Percentiles rank a stretch among this genome's conserved stretches.
Evolutionary conservation across 2,888 invertebrate species (phyloP).

Genomic region (Melinaea menophilus): DNA sequence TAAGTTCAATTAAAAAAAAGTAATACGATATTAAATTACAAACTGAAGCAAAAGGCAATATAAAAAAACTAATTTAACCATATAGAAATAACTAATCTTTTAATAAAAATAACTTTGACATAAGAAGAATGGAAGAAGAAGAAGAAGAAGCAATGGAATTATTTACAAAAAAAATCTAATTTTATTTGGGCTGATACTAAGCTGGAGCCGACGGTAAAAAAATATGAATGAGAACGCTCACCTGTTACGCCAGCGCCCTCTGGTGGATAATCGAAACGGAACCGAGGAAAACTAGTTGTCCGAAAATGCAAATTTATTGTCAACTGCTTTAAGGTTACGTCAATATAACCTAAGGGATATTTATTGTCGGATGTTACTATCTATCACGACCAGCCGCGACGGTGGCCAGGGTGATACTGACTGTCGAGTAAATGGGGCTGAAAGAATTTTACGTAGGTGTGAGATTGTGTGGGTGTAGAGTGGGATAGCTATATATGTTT

Average conservation of each 20-base stretch:
- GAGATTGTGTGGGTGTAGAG: constrained; percentile 59
- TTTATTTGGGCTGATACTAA: background rate
- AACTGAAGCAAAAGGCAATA: no score
- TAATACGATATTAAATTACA: no score
- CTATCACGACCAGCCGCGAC: constrained; percentile 38
- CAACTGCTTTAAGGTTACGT: constrained; percentile 31
- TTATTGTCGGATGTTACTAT: constrained; percentile 26
- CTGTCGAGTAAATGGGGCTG: constrained; percentile 61
- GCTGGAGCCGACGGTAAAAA: constrained; percentile 4
- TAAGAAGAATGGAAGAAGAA: no score
- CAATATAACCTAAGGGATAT: constrained; percentile 41
- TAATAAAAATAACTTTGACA: background rate
- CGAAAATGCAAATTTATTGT: constrained; percentile 24
- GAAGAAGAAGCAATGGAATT: background rate
- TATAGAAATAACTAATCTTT: no score
- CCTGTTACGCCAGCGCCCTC: constrained; percentile 26
- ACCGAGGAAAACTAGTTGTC: constrained; percentile 7
- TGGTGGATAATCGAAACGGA: constrained; percentile 2
- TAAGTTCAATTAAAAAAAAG: no score
- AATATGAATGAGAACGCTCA: constrained; percentile 23
- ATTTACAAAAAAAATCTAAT: background rate
- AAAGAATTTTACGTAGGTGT: constrained; percentile 48
- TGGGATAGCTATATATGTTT: constrained; percentile 38
- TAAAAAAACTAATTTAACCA: no score
- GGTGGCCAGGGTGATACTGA: constrained; percentile 56